A percentile compares a stretch with the other conserved stretches of the same genome.
phyloP scores from a whole-genome alignment of 2,797 vertebrate genomes.

The Spheniscus humboldti region DNA sequence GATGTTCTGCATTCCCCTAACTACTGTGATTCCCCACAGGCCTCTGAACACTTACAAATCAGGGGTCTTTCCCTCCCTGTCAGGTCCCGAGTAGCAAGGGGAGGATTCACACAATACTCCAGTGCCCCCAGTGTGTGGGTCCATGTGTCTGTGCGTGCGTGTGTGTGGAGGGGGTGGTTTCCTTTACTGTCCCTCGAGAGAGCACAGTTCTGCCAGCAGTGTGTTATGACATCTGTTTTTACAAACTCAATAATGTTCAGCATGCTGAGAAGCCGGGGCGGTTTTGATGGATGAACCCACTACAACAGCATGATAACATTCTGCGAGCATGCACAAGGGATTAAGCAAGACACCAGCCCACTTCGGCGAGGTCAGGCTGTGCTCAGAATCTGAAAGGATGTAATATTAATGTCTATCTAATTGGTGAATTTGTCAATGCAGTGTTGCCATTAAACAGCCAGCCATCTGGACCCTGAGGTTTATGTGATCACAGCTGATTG shows the following conservation, averaged over 20 bases:
- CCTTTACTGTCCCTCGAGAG: neutral
- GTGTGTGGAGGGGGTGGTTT: neutral
- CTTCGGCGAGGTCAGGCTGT: slow-evolving; percentile 54
- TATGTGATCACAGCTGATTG: slow-evolving; percentile 62
- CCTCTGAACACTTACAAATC: neutral
- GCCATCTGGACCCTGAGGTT: slow-evolving; percentile 63
- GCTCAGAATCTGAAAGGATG: slow-evolving; percentile 65
- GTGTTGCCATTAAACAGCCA: slow-evolving; percentile 62
- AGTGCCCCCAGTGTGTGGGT: neutral
- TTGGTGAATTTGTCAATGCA: slow-evolving; percentile 70
- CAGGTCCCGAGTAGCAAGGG: neutral
- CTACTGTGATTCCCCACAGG: neutral
- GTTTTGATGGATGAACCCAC: slow-evolving; percentile 66
- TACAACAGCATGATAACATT: slow-evolving; percentile 57
- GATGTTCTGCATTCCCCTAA: neutral
- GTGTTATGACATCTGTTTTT: slow-evolving; percentile 58
- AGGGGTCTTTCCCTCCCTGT: neutral
- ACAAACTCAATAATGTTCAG: slow-evolving; percentile 63
- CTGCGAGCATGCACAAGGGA: slow-evolving; percentile 43
- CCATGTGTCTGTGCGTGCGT: fast-evolving
- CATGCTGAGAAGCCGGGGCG: slow-evolving; percentile 20
- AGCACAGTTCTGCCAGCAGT: slow-evolving; percentile 3
- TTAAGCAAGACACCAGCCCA: slow-evolving; percentile 60
- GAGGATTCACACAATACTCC: neutral
- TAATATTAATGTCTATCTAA: slow-evolving; percentile 74